Base-by-base conservation (phyloP, 2,113 vertebrate species). In the Oenanthe melanoleuca region DNA sequence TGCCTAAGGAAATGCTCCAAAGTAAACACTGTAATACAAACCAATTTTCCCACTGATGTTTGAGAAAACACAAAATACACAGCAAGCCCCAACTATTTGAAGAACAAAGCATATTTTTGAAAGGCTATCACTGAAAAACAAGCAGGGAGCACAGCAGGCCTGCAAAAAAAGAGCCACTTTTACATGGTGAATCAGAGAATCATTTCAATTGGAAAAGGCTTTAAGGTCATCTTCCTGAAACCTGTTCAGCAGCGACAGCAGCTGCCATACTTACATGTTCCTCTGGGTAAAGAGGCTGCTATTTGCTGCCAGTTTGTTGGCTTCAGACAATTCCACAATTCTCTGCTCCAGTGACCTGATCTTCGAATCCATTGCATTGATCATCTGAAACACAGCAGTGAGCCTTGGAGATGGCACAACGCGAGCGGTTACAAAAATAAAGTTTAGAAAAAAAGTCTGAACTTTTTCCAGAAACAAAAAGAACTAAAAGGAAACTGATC, bases 291-390 rank as follows among this genome's bases (percentile, higher is more conserved):
- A 99, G 96, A 99, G 98, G 66, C 99, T 99, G 98, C 99, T 99
- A 77, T 99, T 99, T 78, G 99, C 99, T 44, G 99, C 99, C 85
- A 99, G 97, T 89, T 99, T 99, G 97, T 99, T 99, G 83, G 99
- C 99, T 97, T 99, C 99, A 3, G 99, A 99, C 70, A 99, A 88
- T 93, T 99, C 99, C 88, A 99, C 97, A 90, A 99, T 99, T 93
- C 99, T 99, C 97, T 99, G 99, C 95, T 99, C 99, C 98, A 99
- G 97, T 72, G 98, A 99, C 95, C 98, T 98, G 97, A 99, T 99
- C 98, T 99, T 99, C 3, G 99, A 99, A 94, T 99, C 99, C 99
- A 99, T 99, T 22, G 99, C 99, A 95, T 99, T 99, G 97, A 99
- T 99, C 95, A 99, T 99, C 99, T 99, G 96, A 93, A 98, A 98